Evolutionary conservation across 1,140 invertebrate genomes (phyloP).

Genomic region (Bicyclus anynana): DNA sequence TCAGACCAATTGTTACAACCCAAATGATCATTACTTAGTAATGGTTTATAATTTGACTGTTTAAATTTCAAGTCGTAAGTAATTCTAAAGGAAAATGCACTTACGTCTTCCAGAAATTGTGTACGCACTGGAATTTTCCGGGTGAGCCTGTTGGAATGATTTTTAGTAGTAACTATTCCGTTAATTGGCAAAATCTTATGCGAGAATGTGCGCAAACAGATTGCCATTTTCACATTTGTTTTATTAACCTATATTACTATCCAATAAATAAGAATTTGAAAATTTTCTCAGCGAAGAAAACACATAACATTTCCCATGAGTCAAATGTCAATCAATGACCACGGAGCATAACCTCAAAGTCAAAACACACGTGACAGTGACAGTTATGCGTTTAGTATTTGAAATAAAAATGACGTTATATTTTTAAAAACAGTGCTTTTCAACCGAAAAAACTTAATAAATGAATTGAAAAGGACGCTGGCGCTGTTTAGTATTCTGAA

Average conservation of each 20-base stretch:
- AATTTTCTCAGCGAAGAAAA: constrained; percentile 37
- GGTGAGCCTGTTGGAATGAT: constrained; percentile 61
- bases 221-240: constrained; percentile 62
- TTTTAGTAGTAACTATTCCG: constrained; percentile 69
- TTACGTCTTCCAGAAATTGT: constrained; percentile 72
- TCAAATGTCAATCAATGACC: too few species aligned
- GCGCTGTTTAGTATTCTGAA: too few species aligned
- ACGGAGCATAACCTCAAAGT: constrained; percentile 1
- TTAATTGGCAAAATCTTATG: constrained; percentile 70
- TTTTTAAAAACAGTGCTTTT: too few species aligned
- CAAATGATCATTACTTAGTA: too few species aligned
- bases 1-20: neutral
- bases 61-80: too few species aligned
- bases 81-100: constrained; percentile 37
- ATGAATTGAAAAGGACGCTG: too few species aligned
- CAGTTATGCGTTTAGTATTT: neutral
- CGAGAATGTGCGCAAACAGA: constrained; percentile 66
- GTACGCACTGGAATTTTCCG: constrained; percentile 64
- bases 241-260: constrained; percentile 32
- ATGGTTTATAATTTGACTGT: too few species aligned
- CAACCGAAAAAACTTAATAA: too few species aligned
- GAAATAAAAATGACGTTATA: too few species aligned
- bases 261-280: constrained; percentile 38
- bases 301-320: constrained; percentile 34
- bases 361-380: constrained; percentile 37